Conservation (phyloP, 2,113 vertebrate genomes). For the Isurus oxyrinchus region DNA sequence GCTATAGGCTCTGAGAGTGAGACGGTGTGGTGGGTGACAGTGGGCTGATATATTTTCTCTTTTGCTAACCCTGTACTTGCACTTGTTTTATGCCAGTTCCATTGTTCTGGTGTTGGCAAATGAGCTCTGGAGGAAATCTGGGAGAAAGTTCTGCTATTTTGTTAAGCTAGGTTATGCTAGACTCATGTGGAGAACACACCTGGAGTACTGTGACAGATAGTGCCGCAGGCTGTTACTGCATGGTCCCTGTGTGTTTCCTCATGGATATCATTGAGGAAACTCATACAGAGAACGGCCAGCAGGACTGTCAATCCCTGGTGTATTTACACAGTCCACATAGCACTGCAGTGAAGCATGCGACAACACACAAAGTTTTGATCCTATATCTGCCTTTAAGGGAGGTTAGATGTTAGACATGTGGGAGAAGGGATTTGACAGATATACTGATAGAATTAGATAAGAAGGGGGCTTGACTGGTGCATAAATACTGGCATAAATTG, state of each 20-base stretch:
- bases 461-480: neutral
- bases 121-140: too few species aligned
- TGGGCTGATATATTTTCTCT: neutral
- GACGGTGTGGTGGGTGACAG: neutral
- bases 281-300: neutral
- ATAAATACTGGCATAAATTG: neutral
- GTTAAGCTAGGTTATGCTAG: neutral
- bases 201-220: neutral
- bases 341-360: too few species aligned
- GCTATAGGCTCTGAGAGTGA: neutral
- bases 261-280: neutral
- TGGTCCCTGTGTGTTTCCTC: too few species aligned
- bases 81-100: neutral
- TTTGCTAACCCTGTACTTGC: neutral
- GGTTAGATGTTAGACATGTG: neutral
- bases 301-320: neutral
- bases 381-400: neutral
- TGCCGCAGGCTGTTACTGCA: neutral
- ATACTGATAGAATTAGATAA: neutral
- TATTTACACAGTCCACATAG: neutral
- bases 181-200: neutral
- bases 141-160: too few species aligned
- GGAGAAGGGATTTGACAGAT: neutral
- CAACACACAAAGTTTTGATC: neutral
- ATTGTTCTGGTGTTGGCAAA: too few species aligned